These are phyloP conservation scores for Scatophagus argus DNA, from an alignment of 2,113 vertebrate species.

Conservation along the genomic window DNA sequence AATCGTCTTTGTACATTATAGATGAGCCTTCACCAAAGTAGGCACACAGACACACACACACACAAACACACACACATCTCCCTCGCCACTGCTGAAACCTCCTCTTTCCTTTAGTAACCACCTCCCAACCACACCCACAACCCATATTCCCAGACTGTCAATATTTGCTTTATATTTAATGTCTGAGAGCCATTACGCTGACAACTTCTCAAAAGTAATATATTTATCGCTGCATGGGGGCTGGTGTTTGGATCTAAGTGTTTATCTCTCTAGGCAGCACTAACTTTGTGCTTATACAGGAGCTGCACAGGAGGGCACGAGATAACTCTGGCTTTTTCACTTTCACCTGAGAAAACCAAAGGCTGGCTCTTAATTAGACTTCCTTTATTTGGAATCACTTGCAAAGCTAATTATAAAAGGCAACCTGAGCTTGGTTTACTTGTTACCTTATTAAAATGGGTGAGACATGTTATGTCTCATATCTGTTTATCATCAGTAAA, in stretches of 20 bases:
- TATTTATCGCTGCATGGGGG: constrained; percentile 51
- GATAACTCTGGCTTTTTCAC: constrained; percentile 25
- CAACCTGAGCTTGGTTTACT: background rate
- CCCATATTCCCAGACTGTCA: constrained; percentile 42
- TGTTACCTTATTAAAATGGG: background rate
- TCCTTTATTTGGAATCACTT: constrained; percentile 29
- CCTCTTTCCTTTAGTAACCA: constrained; percentile 30
- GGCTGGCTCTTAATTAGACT: constrained; percentile 46
- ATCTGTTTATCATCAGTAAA: background rate
- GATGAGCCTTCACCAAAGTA: constrained; percentile 75
- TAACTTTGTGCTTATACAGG: constrained; percentile 41
- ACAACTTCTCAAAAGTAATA: constrained; percentile 49
- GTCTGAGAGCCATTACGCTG: constrained; percentile 45
- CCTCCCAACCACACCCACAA: constrained; percentile 26
- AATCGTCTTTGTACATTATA: constrained; percentile 85
- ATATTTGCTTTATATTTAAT: constrained; percentile 61
- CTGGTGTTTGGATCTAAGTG: constrained; percentile 29
- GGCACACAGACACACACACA: constrained; percentile 25
- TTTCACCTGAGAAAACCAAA: constrained; percentile 45
- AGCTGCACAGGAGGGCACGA: constrained; percentile 14
- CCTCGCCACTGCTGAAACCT: constrained; percentile 3
- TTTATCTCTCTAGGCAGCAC: constrained; percentile 39
- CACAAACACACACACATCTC: constrained; percentile 19
- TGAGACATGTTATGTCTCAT: background rate
- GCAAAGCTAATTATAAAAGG: constrained; percentile 11